A percentile compares a stretch with the other conserved stretches of the same genome.
Evolutionary conservation across 2,888 invertebrate genomes (phyloP).

Genomic region (Hypsopygia costalis): DNA sequence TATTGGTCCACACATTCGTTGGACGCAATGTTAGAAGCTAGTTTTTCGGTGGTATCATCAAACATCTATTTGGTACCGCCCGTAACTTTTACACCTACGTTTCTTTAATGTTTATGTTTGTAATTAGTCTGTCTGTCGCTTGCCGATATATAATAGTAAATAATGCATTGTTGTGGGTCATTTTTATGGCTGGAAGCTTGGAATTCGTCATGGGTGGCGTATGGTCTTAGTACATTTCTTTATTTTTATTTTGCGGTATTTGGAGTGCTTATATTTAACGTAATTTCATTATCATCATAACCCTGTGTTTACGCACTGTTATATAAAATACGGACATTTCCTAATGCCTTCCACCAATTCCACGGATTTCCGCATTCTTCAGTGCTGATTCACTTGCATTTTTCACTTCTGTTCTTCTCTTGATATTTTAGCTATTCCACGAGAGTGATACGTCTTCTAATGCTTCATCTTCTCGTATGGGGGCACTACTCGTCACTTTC

Average conservation of each 20-base stretch:
- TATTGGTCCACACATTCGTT: constrained; percentile 63
- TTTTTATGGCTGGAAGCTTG: constrained; percentile 64
- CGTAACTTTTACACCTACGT: constrained; percentile 74
- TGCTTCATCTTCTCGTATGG: too few relatives aligned
- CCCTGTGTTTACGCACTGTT: too few relatives aligned
- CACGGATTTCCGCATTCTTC: too few relatives aligned
- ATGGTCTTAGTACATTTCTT: constrained; percentile 33
- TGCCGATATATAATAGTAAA: constrained; percentile 77
- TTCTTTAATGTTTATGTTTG: constrained; percentile 61
- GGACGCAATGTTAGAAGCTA: constrained; percentile 50
- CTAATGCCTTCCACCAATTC: too few relatives aligned
- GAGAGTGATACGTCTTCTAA: too few relatives aligned
- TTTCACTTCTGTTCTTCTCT: too few relatives aligned
- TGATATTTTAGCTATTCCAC: too few relatives aligned
- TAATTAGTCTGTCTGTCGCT: constrained; percentile 72
- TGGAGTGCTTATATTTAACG: too few relatives aligned
- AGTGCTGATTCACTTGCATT: too few relatives aligned
- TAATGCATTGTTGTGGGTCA: constrained; percentile 76
- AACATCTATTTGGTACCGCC: constrained; percentile 49
- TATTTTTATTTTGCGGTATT: constrained; percentile 13
- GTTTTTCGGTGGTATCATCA: constrained; percentile 54
- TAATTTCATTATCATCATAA: too few relatives aligned
- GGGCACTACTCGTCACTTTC: too few relatives aligned
- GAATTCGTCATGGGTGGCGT: constrained; percentile 73
- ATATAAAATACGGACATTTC: too few relatives aligned